Conservation (phyloP, 2,888 invertebrate species). For the Carcina quercana region DNA sequence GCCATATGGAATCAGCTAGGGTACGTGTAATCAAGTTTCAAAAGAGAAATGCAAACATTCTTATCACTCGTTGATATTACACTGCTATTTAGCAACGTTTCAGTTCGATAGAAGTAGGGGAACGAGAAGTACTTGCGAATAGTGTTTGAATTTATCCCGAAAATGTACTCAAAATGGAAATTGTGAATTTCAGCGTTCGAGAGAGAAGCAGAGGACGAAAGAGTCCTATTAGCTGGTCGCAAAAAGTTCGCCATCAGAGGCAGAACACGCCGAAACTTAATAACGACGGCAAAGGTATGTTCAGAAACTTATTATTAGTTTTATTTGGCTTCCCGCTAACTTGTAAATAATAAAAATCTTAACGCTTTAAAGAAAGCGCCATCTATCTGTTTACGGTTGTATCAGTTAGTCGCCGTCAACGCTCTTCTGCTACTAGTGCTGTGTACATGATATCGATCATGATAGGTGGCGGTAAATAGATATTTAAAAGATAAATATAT, state of each 20-base stretch:
- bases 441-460: too few relatives aligned
- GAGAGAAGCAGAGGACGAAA: slow-evolving; percentile 70
- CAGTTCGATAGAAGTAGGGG: slow-evolving; percentile 27
- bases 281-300: slow-evolving; percentile 44
- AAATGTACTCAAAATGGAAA: slow-evolving; percentile 5
- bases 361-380: slow-evolving; percentile 29
- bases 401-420: not conserved
- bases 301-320: not conserved
- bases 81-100: slow-evolving; percentile 23
- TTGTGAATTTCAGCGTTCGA: slow-evolving; percentile 61
- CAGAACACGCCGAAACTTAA: slow-evolving; percentile 67
- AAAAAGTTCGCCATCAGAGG: slow-evolving; percentile 77
- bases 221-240: slow-evolving; percentile 76
- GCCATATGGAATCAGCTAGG: not conserved
- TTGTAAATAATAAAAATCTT: not conserved
- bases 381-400: slow-evolving; percentile 26
- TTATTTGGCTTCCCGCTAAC: not conserved
- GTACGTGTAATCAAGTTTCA: slow-evolving; percentile 25
- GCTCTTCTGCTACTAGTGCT: too few relatives aligned
- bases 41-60: slow-evolving; percentile 50
- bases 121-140: slow-evolving; percentile 18
- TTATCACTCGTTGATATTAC: slow-evolving; percentile 45
- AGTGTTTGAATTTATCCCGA: not conserved
- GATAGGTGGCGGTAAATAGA: slow-evolving; percentile 1
- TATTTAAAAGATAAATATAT: too few relatives aligned